Conservation (phyloP, 1,140 invertebrate species). For the Meloidogyne exigua region DNA sequence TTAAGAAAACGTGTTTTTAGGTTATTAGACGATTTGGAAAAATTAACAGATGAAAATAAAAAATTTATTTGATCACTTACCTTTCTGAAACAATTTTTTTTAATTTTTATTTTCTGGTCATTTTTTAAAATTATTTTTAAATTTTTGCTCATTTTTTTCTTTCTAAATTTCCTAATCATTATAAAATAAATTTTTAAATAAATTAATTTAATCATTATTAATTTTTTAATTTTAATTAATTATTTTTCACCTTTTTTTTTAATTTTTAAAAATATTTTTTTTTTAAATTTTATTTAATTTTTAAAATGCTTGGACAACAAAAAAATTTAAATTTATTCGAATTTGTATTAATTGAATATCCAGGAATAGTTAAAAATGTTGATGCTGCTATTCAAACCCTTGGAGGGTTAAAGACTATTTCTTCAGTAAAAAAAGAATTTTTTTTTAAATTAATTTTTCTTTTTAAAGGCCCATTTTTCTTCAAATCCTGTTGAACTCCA, state of each 20-base stretch:
- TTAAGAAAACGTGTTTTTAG: constrained; percentile 5
- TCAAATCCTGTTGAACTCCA: constrained; percentile 48
- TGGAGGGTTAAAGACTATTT: constrained; percentile 46
- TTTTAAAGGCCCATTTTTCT: constrained; percentile 44
- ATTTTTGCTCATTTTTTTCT: too few species aligned
- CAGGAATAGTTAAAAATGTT: constrained; percentile 53
- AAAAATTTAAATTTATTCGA: constrained; percentile 16
- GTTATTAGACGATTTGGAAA: background rate
- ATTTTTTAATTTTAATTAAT: background rate
- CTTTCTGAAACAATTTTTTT: too few species aligned
- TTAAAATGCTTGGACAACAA: constrained; percentile 2
- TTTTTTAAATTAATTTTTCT: constrained; percentile 24
- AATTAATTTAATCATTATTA: too few species aligned
- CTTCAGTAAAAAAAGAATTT: constrained; percentile 31
- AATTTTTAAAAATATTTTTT: background rate
- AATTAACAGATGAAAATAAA: background rate
- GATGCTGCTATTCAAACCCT: constrained; percentile 54
- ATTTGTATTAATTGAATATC: constrained; percentile 55
- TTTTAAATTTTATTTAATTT: background rate
- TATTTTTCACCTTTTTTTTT: background rate
- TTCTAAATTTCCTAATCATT: too few species aligned
- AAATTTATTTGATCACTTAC: too few species aligned
- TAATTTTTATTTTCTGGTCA: background rate
- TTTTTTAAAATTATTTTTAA: too few species aligned
- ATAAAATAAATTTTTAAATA: too few species aligned